Percentiles rank a stretch among this genome's conserved stretches.
Conservation (phyloP, 1,140 invertebrate species). For the Scaptomyza montana region DNA sequence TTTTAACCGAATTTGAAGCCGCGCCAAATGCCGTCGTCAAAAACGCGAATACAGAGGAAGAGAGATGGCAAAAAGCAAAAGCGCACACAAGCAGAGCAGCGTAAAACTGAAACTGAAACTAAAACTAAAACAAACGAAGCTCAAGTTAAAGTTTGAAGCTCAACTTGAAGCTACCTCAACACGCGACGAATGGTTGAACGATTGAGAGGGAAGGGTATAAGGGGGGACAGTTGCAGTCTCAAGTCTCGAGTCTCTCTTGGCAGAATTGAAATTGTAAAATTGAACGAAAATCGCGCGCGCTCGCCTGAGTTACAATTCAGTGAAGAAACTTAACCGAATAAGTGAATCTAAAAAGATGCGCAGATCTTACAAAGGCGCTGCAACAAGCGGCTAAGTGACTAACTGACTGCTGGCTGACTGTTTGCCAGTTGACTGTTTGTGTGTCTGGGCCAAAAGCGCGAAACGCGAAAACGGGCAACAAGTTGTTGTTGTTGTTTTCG, state of each 20-base stretch:
- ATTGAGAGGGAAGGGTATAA: no score
- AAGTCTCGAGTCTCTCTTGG: neutral
- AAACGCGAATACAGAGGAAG: constrained; percentile 27
- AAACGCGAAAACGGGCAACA: constrained; percentile 54
- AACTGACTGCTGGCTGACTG: constrained; percentile 1
- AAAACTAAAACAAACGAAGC: constrained; percentile 3
- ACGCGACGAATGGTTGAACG: neutral
- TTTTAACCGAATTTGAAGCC: neutral
- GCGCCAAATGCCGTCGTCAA: constrained; percentile 64
- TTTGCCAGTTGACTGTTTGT: neutral
- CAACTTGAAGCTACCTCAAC: constrained; percentile 23
- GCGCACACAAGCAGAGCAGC: constrained; percentile 22
- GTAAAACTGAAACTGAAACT: constrained; percentile 31
- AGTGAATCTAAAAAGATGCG: constrained; percentile 76
- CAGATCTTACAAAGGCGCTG: constrained; percentile 55
- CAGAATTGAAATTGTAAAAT: neutral
- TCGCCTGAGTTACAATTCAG: constrained; percentile 72
- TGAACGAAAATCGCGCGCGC: constrained; percentile 54
- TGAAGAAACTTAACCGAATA: constrained; percentile 70
- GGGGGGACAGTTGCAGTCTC: neutral
- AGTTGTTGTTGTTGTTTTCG: constrained; percentile 28
- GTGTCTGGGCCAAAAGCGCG: constrained; percentile 26
- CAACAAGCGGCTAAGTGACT: constrained; percentile 12
- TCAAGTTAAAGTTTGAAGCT: constrained; percentile 6
- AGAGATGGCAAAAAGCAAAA: constrained; percentile 17